Evolutionary conservation across 2,797 vertebrate genomes (phyloP).

Genomic region (Gymnodraco acuticeps): DNA sequence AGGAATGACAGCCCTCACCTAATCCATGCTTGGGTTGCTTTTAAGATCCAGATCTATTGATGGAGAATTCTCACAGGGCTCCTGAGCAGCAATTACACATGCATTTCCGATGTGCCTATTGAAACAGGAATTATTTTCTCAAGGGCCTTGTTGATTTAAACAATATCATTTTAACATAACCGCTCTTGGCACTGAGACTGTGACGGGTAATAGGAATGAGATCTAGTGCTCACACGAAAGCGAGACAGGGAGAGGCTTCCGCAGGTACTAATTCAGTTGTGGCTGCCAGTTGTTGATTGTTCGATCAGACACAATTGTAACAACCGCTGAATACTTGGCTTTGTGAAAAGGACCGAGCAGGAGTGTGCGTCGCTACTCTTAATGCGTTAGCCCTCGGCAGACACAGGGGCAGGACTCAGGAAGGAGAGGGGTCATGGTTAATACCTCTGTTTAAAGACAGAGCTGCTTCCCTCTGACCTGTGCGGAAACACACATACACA

Average conservation of each 20-base stretch:
- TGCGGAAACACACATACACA: background rate
- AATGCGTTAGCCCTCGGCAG: slow-evolving; percentile 66
- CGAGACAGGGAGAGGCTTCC: slow-evolving; percentile 23
- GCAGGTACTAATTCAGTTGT: background rate
- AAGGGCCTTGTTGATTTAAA: slow-evolving; percentile 58
- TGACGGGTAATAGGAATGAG: background rate
- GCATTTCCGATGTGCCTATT: slow-evolving; percentile 59
- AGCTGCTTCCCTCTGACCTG: slow-evolving; percentile 76
- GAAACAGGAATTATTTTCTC: slow-evolving; percentile 55
- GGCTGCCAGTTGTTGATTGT: slow-evolving; percentile 3
- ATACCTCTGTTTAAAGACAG: slow-evolving; percentile 84
- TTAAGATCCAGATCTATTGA: slow-evolving; percentile 65
- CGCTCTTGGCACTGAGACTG: slow-evolving; percentile 35
- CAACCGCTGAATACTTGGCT: slow-evolving; percentile 12
- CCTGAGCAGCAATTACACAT: slow-evolving; percentile 47
- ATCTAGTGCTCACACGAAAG: slow-evolving; percentile 49
- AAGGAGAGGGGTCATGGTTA: slow-evolving; percentile 82
- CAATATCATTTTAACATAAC: slow-evolving; percentile 40
- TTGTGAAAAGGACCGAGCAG: slow-evolving; percentile 2
- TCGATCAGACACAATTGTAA: slow-evolving; percentile 4
- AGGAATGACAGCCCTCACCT: slow-evolving; percentile 64
- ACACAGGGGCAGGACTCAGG: slow-evolving; percentile 73
- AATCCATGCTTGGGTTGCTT: slow-evolving; percentile 59
- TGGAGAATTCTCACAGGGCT: slow-evolving; percentile 48
- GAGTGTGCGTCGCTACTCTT: slow-evolving; percentile 35